Conservation (phyloP, 2,888 invertebrate genomes). For the Eupithecia exiguata region DNA sequence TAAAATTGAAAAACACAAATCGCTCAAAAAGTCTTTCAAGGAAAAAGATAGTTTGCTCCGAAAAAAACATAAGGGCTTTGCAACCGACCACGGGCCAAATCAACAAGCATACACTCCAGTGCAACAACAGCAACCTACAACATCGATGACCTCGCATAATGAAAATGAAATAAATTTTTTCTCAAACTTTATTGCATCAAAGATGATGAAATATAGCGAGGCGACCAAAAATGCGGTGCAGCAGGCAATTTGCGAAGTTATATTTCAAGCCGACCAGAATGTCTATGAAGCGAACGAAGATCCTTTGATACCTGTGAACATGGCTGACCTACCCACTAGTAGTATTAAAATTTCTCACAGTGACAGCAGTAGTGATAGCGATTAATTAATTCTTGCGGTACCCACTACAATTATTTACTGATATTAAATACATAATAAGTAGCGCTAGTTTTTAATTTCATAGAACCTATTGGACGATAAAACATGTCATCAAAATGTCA, state of each 20-base stretch:
- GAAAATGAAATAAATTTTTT: slow-evolving; percentile 59
- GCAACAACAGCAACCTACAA: slow-evolving; percentile 2
- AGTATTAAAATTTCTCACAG: slow-evolving; percentile 22
- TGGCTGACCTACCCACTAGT: slow-evolving; percentile 12
- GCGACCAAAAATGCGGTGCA: slow-evolving; percentile 57
- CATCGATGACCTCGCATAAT: slow-evolving; percentile 19
- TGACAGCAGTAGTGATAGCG: slow-evolving; percentile 1
- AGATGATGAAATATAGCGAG: slow-evolving; percentile 60
- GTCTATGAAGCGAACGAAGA: slow-evolving; percentile 40
- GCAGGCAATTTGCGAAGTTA: slow-evolving; percentile 59
- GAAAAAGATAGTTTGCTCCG: slow-evolving; percentile 25
- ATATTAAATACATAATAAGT: background rate
- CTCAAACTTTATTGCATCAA: slow-evolving; percentile 55
- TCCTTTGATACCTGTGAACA: slow-evolving; percentile 27
- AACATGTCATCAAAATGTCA: slow-evolving; percentile 28
- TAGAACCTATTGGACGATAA: slow-evolving; percentile 15
- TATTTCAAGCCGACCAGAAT: slow-evolving; percentile 61
- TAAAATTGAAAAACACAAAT: slow-evolving; percentile 2
- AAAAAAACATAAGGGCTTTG: background rate
- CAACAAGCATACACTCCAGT: background rate
- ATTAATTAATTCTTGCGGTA: background rate
- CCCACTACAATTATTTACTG: background rate
- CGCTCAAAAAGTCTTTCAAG: background rate
- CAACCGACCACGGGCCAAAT: background rate
- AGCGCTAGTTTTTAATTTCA: slow-evolving; percentile 1